Percentiles rank a stretch among this genome's conserved stretches.
phyloP scores from a whole-genome alignment of 2,888 invertebrate genomes.

The Crepidodera aurea region DNA sequence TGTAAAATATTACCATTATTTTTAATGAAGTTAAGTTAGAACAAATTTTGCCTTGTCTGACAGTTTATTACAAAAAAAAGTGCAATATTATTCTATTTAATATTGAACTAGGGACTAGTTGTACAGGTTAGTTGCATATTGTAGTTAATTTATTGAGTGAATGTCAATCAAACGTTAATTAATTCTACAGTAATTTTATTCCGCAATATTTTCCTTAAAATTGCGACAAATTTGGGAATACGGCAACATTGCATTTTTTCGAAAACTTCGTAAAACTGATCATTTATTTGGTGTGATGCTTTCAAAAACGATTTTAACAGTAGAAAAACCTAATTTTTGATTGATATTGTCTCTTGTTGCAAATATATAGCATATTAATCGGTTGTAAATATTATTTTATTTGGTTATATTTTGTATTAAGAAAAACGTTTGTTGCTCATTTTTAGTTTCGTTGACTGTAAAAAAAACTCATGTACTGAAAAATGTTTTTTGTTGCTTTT shows the following conservation, averaged over 20 bases:
- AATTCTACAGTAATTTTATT: too few relatives aligned
- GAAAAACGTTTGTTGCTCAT: slow-evolving; percentile 21
- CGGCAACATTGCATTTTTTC: slow-evolving; percentile 2
- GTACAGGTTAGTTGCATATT: slow-evolving; percentile 35
- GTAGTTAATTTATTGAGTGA: slow-evolving; percentile 32
- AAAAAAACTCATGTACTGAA: slow-evolving; percentile 18
- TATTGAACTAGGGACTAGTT: slow-evolving; percentile 25
- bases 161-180: slow-evolving; percentile 7
- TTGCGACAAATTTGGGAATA: neutral
- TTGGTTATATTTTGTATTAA: slow-evolving; percentile 1
- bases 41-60: slow-evolving; percentile 38
- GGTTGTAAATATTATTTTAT: slow-evolving; percentile 22
- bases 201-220: too few relatives aligned
- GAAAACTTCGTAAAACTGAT: neutral
- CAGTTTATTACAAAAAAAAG: slow-evolving; percentile 38
- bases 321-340: slow-evolving; percentile 10
- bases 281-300: too few relatives aligned
- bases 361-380: slow-evolving; percentile 23
- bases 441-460: slow-evolving; percentile 22
- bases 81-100: slow-evolving; percentile 37
- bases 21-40: slow-evolving; percentile 38
- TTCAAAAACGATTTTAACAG: neutral
- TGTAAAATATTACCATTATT: slow-evolving; percentile 38
- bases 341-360: slow-evolving; percentile 16
- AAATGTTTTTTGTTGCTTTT: slow-evolving; percentile 23